Evolutionary conservation across 2,797 vertebrate genomes (phyloP), one percentile per base, ranked within the genome.

Genomic region (Poecilia gillii): DNA sequence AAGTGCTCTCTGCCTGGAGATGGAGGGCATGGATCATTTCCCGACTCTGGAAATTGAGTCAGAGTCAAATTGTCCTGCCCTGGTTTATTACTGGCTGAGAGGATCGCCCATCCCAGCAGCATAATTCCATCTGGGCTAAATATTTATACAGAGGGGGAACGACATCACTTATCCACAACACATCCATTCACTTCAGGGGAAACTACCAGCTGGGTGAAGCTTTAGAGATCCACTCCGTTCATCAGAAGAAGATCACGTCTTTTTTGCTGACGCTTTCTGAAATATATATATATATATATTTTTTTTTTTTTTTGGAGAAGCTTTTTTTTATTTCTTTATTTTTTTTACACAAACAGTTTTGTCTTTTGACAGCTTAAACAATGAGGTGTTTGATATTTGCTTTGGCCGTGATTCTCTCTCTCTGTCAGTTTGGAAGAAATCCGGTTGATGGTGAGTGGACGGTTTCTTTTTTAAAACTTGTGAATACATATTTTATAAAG

Each of bases 81-180:
- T 90, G 93, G 91, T 90, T 93, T 94, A 92, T 94, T 89, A 96
- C 94, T 96, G 96, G 96, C 95, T 95, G 94, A 94, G 90, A 93
- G 91, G 88, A 91, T 95, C 94, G 95, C 96, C 95, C 96, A 95
- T 95, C 96, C 95, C 95, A 94, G 94, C 94, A 93, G 94, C 95
- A 95, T 93, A 92, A 95, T 94, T 95, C 95, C 93, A 93, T 96
- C 94, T 92, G 92, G 94, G 94, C 94, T 90, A 94, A 96, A 96
- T 96, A 96, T 96, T 95, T 97, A 96, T 95, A 95, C 92, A 94
- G 95, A 95, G 95, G 94, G 93, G 94, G 95, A 95, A 92, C 94
- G 87, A 92, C 93, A 94, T 95, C 94, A 93, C 93, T 92, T 88
- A 93, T 91, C 92, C 92, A 95, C 94, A 95, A 94, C 95, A 94